Percentiles rank a stretch among this genome's conserved stretches.
These are phyloP conservation scores for Tribolium castaneum DNA, from an alignment of 1,140 invertebrate species.

Conservation along the genomic window DNA sequence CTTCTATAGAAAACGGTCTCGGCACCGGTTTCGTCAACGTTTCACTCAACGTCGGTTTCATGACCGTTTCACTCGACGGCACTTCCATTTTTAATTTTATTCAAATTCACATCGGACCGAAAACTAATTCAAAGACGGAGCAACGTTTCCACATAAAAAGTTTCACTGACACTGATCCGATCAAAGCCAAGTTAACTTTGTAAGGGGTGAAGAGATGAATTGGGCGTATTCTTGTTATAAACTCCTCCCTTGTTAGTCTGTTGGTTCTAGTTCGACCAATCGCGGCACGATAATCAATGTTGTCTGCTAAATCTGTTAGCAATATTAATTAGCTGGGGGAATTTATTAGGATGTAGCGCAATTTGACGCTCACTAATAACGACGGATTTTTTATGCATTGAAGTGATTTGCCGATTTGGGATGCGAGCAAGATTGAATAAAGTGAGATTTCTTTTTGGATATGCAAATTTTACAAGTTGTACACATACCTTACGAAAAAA, in stretches of 20 bases:
- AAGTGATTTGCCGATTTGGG: background rate
- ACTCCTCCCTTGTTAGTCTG: conserved; percentile 42
- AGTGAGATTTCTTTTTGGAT: too few relatives aligned
- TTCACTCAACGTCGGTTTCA: conserved; percentile 43
- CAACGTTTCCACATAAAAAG: conserved; percentile 17
- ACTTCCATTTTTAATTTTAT: conserved; percentile 48
- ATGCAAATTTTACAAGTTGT: too few relatives aligned
- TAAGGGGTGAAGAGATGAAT: conserved; percentile 40
- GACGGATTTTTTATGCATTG: background rate
- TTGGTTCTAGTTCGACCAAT: conserved; percentile 53
- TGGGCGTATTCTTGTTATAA: conserved; percentile 27
- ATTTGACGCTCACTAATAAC: conserved; percentile 6
- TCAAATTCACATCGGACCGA: background rate
- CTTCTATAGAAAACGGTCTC: conserved; percentile 63
- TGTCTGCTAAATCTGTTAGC: conserved; percentile 46
- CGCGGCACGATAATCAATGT: conserved; percentile 49
- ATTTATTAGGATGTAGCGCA: conserved; percentile 48
- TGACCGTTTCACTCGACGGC: conserved; percentile 31
- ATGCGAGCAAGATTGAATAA: background rate
- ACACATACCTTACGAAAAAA: too few relatives aligned
- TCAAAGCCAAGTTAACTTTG: background rate
- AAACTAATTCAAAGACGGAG: background rate
- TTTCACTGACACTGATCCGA: conserved; percentile 5
- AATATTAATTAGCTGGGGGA: conserved; percentile 57
- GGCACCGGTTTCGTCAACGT: conserved; percentile 59